Base-by-base conservation (phyloP, 1,140 invertebrate genomes). In the Drosophila orosa region DNA sequence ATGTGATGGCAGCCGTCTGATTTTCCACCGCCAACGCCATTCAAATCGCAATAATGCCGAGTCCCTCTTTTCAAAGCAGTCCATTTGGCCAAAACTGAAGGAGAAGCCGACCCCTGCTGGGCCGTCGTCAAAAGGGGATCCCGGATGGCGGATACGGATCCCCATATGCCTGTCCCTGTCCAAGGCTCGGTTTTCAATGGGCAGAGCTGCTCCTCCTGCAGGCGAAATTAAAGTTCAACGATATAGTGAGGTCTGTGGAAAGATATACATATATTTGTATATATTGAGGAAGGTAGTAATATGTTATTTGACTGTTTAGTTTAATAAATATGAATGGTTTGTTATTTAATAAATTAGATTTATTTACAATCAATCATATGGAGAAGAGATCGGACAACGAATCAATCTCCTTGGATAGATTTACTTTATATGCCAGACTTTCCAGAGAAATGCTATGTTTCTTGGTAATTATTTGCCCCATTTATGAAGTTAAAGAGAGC, bases 71-170 rank as follows among this genome's bases (percentile, higher is more conserved):
- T 31, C 9, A 63, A 63, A 63, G 54, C 33, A 39, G 35, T 60
- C 60, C 60, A 60, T 63, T 63, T 60, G 60, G 60, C 55, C 60
- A 59, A 63, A 58, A 35, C 60, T 35, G 50, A 54, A 54, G 25
- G 39, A 60, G 55, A 29, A 24, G 35, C 60, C 60, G 60, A 62
- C 60, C 60, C 24, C 17, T 0, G 29, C 17, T 0, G 29, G 13
- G 29, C 12, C 17, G 0, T 33, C 17, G 0, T 33, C 48, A 13
- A 15, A 33, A 10, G 29, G 13, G 31, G 31, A n/a, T 24, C 19
- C 55, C 13, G 60, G 25, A 29, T 15, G 6, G 13, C n/a, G 54
- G 15, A n/a, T 29, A 24, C 7, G 29, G 52, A 58, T 17, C 59
- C 35, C 5, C 55, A 40, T 31, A 31, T 62, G 54, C 59, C 59